A percentile compares a stretch with the other conserved stretches of the same genome.
Conservation (phyloP, 2,888 invertebrate species). For the Aphodius granarius region DNA sequence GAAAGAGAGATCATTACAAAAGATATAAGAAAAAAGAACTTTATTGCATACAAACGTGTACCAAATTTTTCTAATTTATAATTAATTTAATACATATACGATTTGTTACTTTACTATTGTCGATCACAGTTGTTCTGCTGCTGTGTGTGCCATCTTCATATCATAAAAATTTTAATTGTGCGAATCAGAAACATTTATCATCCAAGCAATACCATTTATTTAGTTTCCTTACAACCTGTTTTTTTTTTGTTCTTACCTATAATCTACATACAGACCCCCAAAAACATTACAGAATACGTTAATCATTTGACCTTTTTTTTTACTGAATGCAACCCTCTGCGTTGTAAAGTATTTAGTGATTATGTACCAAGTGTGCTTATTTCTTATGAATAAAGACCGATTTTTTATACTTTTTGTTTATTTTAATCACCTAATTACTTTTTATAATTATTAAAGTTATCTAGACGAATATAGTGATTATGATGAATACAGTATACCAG, state of each 20-base stretch:
- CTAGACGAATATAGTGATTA: no score
- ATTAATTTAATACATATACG: neutral
- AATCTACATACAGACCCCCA: neutral
- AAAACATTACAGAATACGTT: neutral
- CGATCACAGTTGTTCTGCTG: constrained; percentile 13
- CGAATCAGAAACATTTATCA: neutral
- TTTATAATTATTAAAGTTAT: no score
- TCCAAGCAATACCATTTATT: neutral
- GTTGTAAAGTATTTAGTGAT: constrained; percentile 45
- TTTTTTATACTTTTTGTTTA: constrained; percentile 39
- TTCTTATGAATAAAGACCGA: constrained; percentile 55
- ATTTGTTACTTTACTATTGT: neutral
- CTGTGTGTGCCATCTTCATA: constrained; percentile 27
- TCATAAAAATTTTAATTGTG: constrained; percentile 2
- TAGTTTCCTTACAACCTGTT: neutral
- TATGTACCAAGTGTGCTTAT: constrained; percentile 57
- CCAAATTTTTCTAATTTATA: constrained; percentile 19
- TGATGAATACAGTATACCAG: no score
- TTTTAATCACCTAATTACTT: neutral
- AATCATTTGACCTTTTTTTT: constrained; percentile 40
- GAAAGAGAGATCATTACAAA: neutral
- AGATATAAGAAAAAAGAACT: neutral
- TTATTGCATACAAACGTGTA: constrained; percentile 3
- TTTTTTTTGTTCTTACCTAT: neutral
- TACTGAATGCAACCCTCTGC: constrained; percentile 42